These are phyloP conservation scores for Ichneumon xanthorius DNA, from an alignment of 2,888 invertebrate genomes.

Conservation along the genomic window DNA sequence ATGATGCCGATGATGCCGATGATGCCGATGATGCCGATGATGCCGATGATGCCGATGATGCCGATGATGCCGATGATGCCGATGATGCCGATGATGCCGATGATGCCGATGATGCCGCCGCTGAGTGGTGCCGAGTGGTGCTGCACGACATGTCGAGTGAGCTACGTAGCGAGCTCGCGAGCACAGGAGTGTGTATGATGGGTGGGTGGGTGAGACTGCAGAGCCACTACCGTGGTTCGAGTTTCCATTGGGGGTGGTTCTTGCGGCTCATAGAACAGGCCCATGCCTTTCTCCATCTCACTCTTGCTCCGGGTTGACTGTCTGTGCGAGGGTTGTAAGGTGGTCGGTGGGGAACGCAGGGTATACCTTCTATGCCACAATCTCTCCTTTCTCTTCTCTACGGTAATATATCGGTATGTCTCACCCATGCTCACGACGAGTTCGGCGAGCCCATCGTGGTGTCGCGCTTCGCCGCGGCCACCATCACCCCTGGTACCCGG, in stretches of 20 bases:
- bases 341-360: conserved; percentile 64
- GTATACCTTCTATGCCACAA: conserved; percentile 59
- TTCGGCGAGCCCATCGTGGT: conserved; percentile 52
- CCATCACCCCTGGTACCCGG: conserved; percentile 65
- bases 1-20: neutral
- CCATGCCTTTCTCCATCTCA: conserved; percentile 69
- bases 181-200: conserved; percentile 83
- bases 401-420: conserved; percentile 54
- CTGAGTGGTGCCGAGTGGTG: conserved; percentile 75
- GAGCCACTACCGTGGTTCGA: conserved; percentile 79
- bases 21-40: conserved; percentile 59
- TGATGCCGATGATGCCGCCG: neutral
- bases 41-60: conserved; percentile 16
- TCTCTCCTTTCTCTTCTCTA: conserved; percentile 63
- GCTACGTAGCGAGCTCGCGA: conserved; percentile 68
- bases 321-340: conserved; percentile 56
- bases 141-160: conserved; percentile 66
- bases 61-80: conserved; percentile 51
- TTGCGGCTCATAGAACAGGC: conserved; percentile 75
- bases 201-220: conserved; percentile 80
- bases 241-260: conserved; percentile 84
- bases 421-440: conserved; percentile 52
- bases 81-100: conserved; percentile 59
- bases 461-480: conserved; percentile 59
- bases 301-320: conserved; percentile 55